Percentiles rank a stretch among this genome's conserved stretches.
These are phyloP conservation scores for Tachuris rubrigastra DNA, from an alignment of 2,113 vertebrate genomes.

Conservation along the genomic window DNA sequence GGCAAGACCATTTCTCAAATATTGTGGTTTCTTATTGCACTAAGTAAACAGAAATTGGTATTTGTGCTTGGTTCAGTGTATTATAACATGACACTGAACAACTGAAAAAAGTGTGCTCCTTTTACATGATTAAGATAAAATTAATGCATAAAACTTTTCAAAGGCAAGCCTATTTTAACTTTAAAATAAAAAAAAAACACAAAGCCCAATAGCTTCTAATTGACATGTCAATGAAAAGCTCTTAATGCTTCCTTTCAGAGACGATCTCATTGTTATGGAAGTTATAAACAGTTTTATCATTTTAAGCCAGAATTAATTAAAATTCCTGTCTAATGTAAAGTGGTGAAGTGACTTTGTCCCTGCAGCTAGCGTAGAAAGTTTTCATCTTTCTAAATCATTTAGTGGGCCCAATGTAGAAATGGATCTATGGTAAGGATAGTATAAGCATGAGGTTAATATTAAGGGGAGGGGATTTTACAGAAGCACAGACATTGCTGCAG, in stretches of 20 bases:
- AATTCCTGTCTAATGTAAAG: not conserved
- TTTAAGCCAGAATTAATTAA: not conserved
- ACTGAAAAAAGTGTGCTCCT: not conserved
- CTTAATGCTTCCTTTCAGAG: not conserved
- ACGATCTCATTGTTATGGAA: not conserved
- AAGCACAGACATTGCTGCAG: not conserved
- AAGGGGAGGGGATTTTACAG: not conserved
- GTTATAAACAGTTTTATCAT: not conserved
- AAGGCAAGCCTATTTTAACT: not conserved
- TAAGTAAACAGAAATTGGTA: not conserved
- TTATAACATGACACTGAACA: not conserved
- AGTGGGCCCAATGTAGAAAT: not conserved
- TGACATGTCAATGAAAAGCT: not conserved
- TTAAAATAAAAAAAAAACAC: not conserved
- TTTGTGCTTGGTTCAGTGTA: not conserved
- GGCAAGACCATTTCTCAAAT: not conserved
- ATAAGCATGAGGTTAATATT: not conserved
- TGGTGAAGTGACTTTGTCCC: not conserved
- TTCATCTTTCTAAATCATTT: not conserved
- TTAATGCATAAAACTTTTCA: not conserved
- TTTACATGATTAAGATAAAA: not conserved
- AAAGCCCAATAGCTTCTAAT: not conserved
- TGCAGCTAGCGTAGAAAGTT: not conserved
- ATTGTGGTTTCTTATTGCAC: not conserved
- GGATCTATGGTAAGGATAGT: not conserved